A percentile compares a stretch with the other conserved stretches of the same genome.
Evolutionary conservation across 2,888 invertebrate genomes (phyloP).

Genomic region (Choreutis nemorana): DNA sequence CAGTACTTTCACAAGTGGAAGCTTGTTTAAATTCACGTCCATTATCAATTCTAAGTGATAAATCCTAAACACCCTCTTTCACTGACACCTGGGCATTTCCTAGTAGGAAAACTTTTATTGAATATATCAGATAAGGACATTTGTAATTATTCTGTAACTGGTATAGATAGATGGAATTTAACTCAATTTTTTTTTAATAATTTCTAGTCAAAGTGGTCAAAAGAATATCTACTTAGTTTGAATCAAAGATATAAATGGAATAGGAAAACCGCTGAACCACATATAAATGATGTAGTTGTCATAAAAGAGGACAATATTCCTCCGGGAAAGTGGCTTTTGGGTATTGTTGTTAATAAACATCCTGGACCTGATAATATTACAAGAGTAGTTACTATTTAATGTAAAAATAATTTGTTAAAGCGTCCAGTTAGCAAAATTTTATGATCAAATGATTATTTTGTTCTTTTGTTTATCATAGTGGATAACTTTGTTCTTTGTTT

Average conservation of each 20-base stretch:
- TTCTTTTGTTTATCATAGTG: too few species aligned
- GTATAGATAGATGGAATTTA: conserved; percentile 4
- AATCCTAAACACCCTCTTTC: conserved; percentile 1
- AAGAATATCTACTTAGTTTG: background rate
- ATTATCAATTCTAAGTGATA: conserved; percentile 1
- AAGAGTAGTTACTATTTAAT: too few species aligned
- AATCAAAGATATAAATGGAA: background rate
- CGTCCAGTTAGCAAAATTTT: too few species aligned
- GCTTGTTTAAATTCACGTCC: conserved; percentile 4
- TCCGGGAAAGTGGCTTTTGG: too few species aligned
- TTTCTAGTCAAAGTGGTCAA: conserved; percentile 5
- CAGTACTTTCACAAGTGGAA: conserved; percentile 5
- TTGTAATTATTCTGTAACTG: background rate
- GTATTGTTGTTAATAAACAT: too few species aligned
- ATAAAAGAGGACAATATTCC: background rate
- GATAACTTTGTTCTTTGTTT: too few species aligned
- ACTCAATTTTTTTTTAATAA: conserved; percentile 3
- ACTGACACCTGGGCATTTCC: conserved; percentile 5
- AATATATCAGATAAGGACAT: background rate
- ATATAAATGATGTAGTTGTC: background rate
- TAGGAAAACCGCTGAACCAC: background rate
- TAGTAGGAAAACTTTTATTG: conserved; percentile 2
- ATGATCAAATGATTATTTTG: too few species aligned
- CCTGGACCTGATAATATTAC: too few species aligned
- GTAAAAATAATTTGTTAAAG: too few species aligned